Evolutionary conservation across 2,797 vertebrate genomes (phyloP).

Genomic region (Chrosomus eos): DNA sequence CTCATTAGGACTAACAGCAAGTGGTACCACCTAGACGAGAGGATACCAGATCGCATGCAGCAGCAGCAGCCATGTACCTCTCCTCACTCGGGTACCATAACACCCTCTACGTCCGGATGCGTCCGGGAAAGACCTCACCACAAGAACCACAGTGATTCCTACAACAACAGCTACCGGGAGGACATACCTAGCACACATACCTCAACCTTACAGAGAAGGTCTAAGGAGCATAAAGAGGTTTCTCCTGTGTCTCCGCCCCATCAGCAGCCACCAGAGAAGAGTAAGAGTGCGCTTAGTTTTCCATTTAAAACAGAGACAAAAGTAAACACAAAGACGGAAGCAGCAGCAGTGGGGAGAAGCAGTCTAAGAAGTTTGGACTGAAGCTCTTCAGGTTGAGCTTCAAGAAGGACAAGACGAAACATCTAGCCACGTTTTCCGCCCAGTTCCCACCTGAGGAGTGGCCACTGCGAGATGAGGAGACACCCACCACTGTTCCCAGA

Average conservation of each 20-base stretch:
- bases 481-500: constrained; percentile 88
- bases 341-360: constrained; percentile 82
- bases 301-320: constrained; percentile 94
- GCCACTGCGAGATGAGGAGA: constrained; percentile 94
- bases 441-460: constrained; percentile 98
- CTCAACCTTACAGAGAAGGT: constrained; percentile 90
- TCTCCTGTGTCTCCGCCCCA: constrained; percentile 70
- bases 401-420: constrained; percentile 97
- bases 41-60: constrained; percentile 88
- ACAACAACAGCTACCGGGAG: constrained; percentile 90
- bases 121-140: constrained; percentile 89
- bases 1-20: constrained; percentile 98
- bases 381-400: constrained; percentile 97
- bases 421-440: constrained; percentile 94
- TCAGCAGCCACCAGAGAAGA: constrained; percentile 86
- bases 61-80: constrained; percentile 86
- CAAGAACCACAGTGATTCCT: constrained; percentile 89
- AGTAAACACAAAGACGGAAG: constrained; percentile 88
- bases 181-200: constrained; percentile 91
- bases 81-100: constrained; percentile 91
- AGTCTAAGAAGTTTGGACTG: constrained; percentile 93
- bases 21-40: constrained; percentile 98
- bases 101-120: constrained; percentile 92
- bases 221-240: constrained; percentile 89
- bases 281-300: constrained; percentile 91